These are phyloP conservation scores for Pangasianodon hypophthalmus DNA, from an alignment of 2,113 vertebrate species.

Conservation along the genomic window DNA sequence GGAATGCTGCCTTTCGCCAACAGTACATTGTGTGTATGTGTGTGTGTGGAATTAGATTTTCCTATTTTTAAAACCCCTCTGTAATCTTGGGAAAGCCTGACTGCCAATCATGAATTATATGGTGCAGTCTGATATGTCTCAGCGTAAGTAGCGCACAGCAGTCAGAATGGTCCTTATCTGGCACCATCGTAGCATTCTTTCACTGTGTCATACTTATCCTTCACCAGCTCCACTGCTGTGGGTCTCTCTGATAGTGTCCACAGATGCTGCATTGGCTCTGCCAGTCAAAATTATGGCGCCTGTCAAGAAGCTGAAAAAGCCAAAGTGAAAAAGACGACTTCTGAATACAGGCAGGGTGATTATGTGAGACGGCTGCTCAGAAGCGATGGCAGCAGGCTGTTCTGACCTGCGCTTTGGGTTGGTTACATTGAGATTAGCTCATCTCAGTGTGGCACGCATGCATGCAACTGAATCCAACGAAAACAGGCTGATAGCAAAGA, in stretches of 20 bases:
- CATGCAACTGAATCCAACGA: not conserved
- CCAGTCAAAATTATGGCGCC: constrained; percentile 67
- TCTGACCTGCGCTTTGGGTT: constrained; percentile 2
- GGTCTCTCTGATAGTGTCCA: constrained; percentile 65
- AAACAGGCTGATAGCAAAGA: not conserved
- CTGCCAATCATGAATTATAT: constrained; percentile 75
- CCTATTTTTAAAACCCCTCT: constrained; percentile 64
- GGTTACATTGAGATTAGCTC: not conserved
- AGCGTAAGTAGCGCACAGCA: constrained; percentile 66
- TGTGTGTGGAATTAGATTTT: constrained; percentile 54
- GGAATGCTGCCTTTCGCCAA: constrained; percentile 30
- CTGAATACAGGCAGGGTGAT: not conserved
- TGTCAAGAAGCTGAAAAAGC: constrained; percentile 41
- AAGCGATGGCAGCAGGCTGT: not conserved
- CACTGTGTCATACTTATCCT: constrained; percentile 69
- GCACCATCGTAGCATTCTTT: constrained; percentile 67
- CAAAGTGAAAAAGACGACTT: not conserved
- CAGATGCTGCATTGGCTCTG: constrained; percentile 57
- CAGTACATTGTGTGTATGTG: constrained; percentile 3
- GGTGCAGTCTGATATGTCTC: constrained; percentile 74
- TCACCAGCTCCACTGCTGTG: constrained; percentile 65
- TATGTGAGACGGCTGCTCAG: not conserved
- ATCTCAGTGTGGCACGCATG: too few species aligned
- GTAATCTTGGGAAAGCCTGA: constrained; percentile 67
- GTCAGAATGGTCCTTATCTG: constrained; percentile 71